Evolutionary conservation across 2,888 invertebrate genomes (phyloP).

Genomic region (Eupithecia centaureata): DNA sequence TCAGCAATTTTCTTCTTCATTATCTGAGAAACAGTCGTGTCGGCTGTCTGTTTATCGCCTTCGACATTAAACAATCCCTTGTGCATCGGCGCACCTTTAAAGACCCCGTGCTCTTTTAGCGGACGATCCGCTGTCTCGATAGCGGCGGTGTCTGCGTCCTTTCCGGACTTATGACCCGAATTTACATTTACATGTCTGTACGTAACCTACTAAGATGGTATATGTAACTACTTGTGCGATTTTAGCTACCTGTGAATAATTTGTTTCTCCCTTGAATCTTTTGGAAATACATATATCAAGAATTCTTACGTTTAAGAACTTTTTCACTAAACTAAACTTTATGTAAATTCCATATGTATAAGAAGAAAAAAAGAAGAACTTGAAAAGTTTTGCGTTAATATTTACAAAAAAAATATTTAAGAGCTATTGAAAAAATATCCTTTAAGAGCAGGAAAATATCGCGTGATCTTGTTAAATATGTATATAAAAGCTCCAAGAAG

Average conservation of each 20-base stretch:
- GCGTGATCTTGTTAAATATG: too few species aligned
- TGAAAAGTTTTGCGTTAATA: too few species aligned
- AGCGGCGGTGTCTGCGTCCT: constrained; percentile 10
- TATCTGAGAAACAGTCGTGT: constrained; percentile 36
- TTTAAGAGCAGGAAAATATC: too few species aligned
- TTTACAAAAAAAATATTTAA: too few species aligned
- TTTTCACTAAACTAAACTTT: too few species aligned
- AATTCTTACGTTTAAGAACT: too few species aligned
- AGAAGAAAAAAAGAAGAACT: too few species aligned
- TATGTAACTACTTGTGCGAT: neutral
- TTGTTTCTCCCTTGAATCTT: too few species aligned
- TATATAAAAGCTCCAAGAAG: too few species aligned
- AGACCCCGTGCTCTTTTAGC: constrained; percentile 21
- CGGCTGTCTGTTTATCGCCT: constrained; percentile 34
- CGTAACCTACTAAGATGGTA: neutral
- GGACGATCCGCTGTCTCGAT: constrained; percentile 22
- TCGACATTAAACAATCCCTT: constrained; percentile 35
- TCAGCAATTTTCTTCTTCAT: constrained; percentile 31
- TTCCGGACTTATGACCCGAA: constrained; percentile 12
- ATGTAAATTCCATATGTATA: too few species aligned
- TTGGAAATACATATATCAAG: too few species aligned
- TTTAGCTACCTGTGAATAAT: neutral
- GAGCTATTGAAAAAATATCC: too few species aligned
- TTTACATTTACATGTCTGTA: neutral
- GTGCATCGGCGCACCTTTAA: constrained; percentile 40